Evolutionary conservation across 2,797 vertebrate species (phyloP).

Genomic region (Lacerta agilis): DNA sequence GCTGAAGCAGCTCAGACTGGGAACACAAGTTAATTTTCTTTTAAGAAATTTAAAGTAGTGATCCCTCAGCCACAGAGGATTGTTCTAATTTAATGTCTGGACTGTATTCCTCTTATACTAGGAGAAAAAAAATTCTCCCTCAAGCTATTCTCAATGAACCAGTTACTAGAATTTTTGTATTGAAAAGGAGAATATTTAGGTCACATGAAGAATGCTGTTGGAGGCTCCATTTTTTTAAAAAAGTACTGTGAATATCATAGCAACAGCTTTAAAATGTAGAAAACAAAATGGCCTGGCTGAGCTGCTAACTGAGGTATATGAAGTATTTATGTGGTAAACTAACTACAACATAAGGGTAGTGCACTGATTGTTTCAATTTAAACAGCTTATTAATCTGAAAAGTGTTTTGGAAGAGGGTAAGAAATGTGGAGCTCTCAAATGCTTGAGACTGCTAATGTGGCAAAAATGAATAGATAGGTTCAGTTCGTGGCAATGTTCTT

Average conservation of each 20-base stretch:
- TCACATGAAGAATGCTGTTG: constrained; percentile 63
- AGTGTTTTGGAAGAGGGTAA: background rate
- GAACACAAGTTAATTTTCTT: constrained; percentile 22
- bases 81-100: constrained; percentile 58
- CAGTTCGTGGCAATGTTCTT: too few species aligned
- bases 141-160: constrained; percentile 69
- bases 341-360: background rate
- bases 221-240: constrained; percentile 56
- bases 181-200: constrained; percentile 75
- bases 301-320: constrained; percentile 53
- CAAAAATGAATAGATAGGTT: background rate
- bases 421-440: background rate
- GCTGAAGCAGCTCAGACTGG: constrained; percentile 20
- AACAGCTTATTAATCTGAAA: background rate
- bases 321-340: constrained; percentile 32
- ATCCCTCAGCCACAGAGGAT: constrained; percentile 24
- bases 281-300: constrained; percentile 24
- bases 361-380: constrained; percentile 7
- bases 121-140: constrained; percentile 50
- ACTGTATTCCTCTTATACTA: constrained; percentile 34
- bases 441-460: background rate
- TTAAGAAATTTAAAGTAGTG: constrained; percentile 25
- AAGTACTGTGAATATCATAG: constrained; percentile 68
- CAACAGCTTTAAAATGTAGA: constrained; percentile 54
- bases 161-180: constrained; percentile 65